Evolutionary conservation across 2,113 vertebrate genomes (phyloP).

Genomic region (Lepisosteus osseus): DNA sequence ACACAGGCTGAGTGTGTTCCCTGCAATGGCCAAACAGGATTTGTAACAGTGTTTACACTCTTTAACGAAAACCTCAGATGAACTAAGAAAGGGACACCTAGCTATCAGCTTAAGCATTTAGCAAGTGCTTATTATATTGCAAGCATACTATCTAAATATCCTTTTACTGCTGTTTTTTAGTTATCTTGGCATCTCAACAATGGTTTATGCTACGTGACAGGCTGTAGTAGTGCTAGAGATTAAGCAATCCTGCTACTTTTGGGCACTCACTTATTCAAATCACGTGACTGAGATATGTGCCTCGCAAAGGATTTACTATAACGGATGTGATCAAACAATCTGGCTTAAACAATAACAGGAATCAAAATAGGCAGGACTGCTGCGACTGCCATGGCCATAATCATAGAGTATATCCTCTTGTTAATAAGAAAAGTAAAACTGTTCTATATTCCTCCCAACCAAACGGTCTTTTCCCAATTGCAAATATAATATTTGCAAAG

Average conservation of each 20-base stretch:
- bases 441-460: not conserved
- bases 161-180: conserved; percentile 60
- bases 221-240: conserved; percentile 67
- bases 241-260: conserved; percentile 52
- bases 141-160: conserved; percentile 33
- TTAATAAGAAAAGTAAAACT: not conserved
- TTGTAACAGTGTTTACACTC: conserved; percentile 48
- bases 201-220: conserved; percentile 63
- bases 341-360: conserved; percentile 7
- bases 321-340: not conserved
- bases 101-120: conserved; percentile 57
- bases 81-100: conserved; percentile 68
- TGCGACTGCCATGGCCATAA: too few relatives aligned
- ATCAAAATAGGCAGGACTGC: not conserved
- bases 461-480: not conserved
- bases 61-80: conserved; percentile 63
- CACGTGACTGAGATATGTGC: not conserved
- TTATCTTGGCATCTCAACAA: conserved; percentile 55
- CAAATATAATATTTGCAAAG: not conserved
- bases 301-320: not conserved
- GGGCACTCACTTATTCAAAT: not conserved
- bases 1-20: not conserved
- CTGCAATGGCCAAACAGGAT: conserved; percentile 34
- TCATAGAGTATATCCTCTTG: not conserved
- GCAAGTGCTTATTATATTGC: conserved; percentile 61